These are phyloP conservation scores for Karalla daura DNA, from an alignment of 2,797 vertebrate species.

Conservation along the genomic window DNA sequence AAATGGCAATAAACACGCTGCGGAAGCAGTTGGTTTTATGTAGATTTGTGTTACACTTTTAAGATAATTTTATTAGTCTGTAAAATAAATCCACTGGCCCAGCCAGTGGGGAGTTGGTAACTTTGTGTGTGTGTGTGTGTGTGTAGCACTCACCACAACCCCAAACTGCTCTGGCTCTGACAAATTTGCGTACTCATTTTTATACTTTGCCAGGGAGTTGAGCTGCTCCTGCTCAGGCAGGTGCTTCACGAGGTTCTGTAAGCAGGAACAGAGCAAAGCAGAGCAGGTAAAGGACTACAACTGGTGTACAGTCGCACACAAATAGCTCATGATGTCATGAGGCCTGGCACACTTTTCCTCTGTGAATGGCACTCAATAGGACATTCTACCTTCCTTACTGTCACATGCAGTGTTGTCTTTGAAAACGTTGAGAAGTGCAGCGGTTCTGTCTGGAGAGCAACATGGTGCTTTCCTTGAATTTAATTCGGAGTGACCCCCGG, in stretches of 20 bases:
- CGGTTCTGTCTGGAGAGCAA: neutral
- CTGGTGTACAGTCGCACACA: neutral
- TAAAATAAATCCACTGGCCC: neutral
- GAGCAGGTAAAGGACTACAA: neutral
- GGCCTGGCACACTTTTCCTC: neutral
- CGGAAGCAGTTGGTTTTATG: too few relatives aligned
- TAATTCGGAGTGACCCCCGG: neutral
- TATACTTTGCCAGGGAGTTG: constrained; percentile 88
- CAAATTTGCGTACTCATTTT: constrained; percentile 89
- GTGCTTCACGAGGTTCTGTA: constrained; percentile 95
- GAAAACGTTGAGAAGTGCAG: neutral
- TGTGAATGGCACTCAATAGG: neutral
- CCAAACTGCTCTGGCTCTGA: constrained; percentile 97
- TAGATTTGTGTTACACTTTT: too few relatives aligned
- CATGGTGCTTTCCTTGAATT: constrained; percentile 12
- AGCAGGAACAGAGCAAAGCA: constrained; percentile 30
- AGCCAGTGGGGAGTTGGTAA: neutral
- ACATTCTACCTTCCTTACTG: neutral
- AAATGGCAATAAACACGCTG: too few relatives aligned
- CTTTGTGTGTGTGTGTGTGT: neutral
- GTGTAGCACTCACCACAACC: constrained; percentile 92
- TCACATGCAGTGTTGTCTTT: neutral
- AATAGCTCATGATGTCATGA: neutral
- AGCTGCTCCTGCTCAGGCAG: constrained; percentile 95
- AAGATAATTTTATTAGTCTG: neutral